Base-by-base conservation (phyloP, 1,140 invertebrate genomes). In the Aplysia californica region DNA sequence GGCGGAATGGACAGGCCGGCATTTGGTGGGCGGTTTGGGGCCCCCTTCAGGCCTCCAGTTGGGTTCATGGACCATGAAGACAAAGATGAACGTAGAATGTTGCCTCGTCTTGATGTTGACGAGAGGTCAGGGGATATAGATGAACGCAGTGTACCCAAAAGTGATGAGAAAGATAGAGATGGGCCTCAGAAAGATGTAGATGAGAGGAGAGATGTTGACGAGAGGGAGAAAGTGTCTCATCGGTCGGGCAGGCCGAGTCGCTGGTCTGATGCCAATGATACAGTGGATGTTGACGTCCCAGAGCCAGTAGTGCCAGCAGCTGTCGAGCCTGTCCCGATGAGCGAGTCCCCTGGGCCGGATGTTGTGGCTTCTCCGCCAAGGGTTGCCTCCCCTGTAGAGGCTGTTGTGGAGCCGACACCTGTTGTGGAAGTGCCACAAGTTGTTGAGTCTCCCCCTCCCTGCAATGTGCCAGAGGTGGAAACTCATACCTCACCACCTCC, bases 41-140 rank as follows among this genome's bases (percentile, higher is more conserved):
- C 18, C n/a, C 50, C 67, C 3, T 23, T 75, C 26, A n/a, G 72
- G 2, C 72, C 72, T 15, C 59, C 59, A 3, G 21, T 75, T 1
- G 59, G 58, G 33, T 56, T 59, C 23, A 73, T 76, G 20, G 59
- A 75, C 56, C 66, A 77, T 26, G 75, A 80, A 29, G 75, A 77
- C 3, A 72, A 71, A 67, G 75, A 77, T 59, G 78, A 79, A 18
- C 72, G 72, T 36, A 65, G 72, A 23, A 31, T 26, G 3, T 38
- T 66, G 23, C 72, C 38, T 44, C 5, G 26, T 35, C 3, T 75
- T 26, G 72, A 75, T 75, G 31, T 39, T 23, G 72, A 58, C 1
- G 68, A 70, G 38, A n/a, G 36, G 15, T 23, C 50, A 33, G 15
- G 36, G 2, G 74, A 67, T 75, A 70, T 59, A 18, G 75, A 77